phyloP scores from a whole-genome alignment of 1,140 invertebrate species.

The Cylas formicarius region DNA sequence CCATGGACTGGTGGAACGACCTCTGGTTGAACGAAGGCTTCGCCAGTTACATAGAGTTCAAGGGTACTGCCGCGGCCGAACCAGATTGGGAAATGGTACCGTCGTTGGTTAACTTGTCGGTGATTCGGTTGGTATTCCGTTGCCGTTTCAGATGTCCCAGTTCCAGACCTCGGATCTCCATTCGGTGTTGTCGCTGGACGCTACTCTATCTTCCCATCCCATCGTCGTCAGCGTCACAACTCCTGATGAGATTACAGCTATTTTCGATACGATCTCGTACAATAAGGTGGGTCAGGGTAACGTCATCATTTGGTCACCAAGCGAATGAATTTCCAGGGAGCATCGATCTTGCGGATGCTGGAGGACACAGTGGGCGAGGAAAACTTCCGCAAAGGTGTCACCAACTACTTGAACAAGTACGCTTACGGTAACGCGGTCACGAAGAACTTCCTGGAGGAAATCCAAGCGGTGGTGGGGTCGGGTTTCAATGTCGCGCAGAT shows the following conservation, averaged over 20 bases:
- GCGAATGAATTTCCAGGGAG: slow-evolving; percentile 54
- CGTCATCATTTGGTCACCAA: slow-evolving; percentile 3
- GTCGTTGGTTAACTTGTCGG: slow-evolving; percentile 21
- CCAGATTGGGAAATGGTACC: slow-evolving; percentile 77
- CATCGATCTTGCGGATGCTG: slow-evolving; percentile 83
- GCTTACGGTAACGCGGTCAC: slow-evolving; percentile 72
- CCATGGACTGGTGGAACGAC: slow-evolving; percentile 89
- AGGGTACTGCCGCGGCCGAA: slow-evolving; percentile 63
- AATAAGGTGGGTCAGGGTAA: slow-evolving; percentile 61
- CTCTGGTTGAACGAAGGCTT: slow-evolving; percentile 92
- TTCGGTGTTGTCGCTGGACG: slow-evolving; percentile 66
- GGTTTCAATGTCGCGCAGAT: slow-evolving; percentile 57
- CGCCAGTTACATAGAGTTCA: slow-evolving; percentile 78
- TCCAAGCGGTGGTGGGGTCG: slow-evolving; percentile 46
- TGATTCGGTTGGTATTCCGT: slow-evolving; percentile 20
- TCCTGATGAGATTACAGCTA: slow-evolving; percentile 84
- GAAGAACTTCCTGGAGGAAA: slow-evolving; percentile 63
- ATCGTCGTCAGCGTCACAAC: slow-evolving; percentile 76
- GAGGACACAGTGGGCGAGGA: slow-evolving; percentile 72
- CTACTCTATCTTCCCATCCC: slow-evolving; percentile 77
- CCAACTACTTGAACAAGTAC: slow-evolving; percentile 64
- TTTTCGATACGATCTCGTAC: slow-evolving; percentile 91
- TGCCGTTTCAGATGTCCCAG: slow-evolving; percentile 43
- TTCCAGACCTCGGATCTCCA: slow-evolving; percentile 69
- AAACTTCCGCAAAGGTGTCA: slow-evolving; percentile 66